Percentiles rank a stretch among this genome's conserved stretches.
These are phyloP conservation scores for Sipha flava DNA, from an alignment of 1,140 invertebrate genomes.

Conservation along the genomic window DNA sequence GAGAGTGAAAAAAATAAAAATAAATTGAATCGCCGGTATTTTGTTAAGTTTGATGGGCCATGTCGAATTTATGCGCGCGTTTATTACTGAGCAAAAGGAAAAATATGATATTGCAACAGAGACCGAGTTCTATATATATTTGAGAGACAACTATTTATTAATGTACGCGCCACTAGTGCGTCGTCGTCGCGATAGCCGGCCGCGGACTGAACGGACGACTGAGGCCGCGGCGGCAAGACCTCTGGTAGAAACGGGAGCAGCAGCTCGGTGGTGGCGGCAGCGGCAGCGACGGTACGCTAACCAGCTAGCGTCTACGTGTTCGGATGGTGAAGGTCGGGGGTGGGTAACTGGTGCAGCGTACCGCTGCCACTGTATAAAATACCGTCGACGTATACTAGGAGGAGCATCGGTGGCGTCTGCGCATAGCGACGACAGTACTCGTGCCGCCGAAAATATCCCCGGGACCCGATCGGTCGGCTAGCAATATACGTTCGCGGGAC, in stretches of 20 bases:
- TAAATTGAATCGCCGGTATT: background rate
- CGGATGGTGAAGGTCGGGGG: background rate
- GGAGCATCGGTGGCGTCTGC: background rate
- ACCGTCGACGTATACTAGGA: background rate
- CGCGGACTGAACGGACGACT: background rate
- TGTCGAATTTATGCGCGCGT: background rate
- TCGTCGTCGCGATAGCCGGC: background rate
- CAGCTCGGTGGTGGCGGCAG: background rate
- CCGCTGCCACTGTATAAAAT: background rate
- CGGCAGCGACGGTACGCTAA: background rate
- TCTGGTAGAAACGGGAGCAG: background rate
- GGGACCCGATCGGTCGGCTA: background rate
- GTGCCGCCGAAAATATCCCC: slow-evolving; percentile 5
- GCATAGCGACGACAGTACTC: background rate
- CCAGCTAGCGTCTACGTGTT: background rate
- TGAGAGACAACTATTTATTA: background rate
- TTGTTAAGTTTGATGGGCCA: background rate
- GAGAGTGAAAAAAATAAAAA: too few species aligned
- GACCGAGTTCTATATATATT: background rate
- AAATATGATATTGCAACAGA: background rate
- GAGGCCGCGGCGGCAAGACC: background rate
- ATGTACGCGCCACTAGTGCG: background rate
- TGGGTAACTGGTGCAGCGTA: slow-evolving; percentile 10
- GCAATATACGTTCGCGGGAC: background rate
- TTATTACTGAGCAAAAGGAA: background rate